Evolutionary conservation across 2,888 invertebrate species (phyloP), one percentile per base, ranked within the genome.

Genomic region (Drosophila colorata): DNA sequence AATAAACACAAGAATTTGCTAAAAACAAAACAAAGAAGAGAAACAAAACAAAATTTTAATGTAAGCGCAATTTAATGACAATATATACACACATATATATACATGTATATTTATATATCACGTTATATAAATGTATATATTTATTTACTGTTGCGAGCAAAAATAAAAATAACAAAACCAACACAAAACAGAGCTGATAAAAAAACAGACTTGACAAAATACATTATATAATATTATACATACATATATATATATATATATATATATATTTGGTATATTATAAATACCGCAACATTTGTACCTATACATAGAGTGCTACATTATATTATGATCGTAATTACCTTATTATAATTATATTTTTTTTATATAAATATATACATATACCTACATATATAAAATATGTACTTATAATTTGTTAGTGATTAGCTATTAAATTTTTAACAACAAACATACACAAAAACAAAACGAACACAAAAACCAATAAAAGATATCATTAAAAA

Each of bases 141-240:
- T 49, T 76, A 72, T 71, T 58, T 40, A 71, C 46, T 49, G 58
- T 55, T 57, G 73, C 59, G 46, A 71, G 46, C 53, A 43, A 46
- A 33, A 46, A 18, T 13, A 40, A 13, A 20, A 37, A 47, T 31
- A 31, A 11, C 31, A 31, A 31, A 31, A 11, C 11, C 11, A 11
- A 31, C 11, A 41, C 31, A 33, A 58, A 57, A 38, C 38, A 56
- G 49, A 60, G 78, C 82, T 78, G 69, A 86, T 37, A 52, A 35
- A 57, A 48, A 65, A 69, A 79, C 85, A 84, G 87, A 87, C 87
- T 85, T 87, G 55, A 78, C 52, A 55, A 53, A 56, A 56, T 33
- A 53, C 40, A 69, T 81, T 46, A 59, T 67, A 60, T 63, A 66
- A 66, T 63, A 46, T 69, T 51, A 49, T 59, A 35, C 47, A 55